Evolutionary conservation across 2,797 vertebrate species (phyloP), one percentile per base, ranked within the genome.

Genomic region (Percopsis omiscomaycus): DNA sequence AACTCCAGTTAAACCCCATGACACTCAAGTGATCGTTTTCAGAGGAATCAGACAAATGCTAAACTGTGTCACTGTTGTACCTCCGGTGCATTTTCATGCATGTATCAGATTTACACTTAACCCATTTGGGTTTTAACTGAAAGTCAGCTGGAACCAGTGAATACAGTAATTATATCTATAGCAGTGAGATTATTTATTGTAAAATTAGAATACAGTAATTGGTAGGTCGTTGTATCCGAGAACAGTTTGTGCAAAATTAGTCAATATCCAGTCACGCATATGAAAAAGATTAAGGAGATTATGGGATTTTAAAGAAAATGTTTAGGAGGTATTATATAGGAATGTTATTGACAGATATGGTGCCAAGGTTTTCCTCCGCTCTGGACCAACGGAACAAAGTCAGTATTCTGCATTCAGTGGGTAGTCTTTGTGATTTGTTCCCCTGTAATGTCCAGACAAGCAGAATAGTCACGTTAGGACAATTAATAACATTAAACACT

Each of bases 401-500:
- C 61, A 91, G 61, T 84, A 91, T 75, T 91, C 84, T 37, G 71
- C n/a, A 51, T 82, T 78, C 37, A 88, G 61, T 5, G 90, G 90
- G 70, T 44, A 91, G 71, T 91, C 89, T 79, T 89, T 91, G 79
- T 91, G 90, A 10, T 85, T 83, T 3, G 63, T 27, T 11, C 69
- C 84, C 91, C 90, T 92, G 78, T 28, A 42, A 37, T 66, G 27
- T 62, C 55, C 70, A 69, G 2, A 63, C 14, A 51, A 47, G 13
- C 46, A 59, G 42, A 8, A 32, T 13, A 32, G 28, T 6, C 14
- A 32, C 29, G 5, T 14, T 37, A 13, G 14, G 5, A 29, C 15
- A 52, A 52, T 16, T 8, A 5, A 52, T 52, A 15, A 50, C 6
- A 0, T n/a, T 50, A 16, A 16, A 16, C 14, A 50, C n/a, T n/a